Percentiles rank a stretch among this genome's conserved stretches.
phyloP scores from a whole-genome alignment of 2,888 invertebrate species.

The Cheilosia soror region DNA sequence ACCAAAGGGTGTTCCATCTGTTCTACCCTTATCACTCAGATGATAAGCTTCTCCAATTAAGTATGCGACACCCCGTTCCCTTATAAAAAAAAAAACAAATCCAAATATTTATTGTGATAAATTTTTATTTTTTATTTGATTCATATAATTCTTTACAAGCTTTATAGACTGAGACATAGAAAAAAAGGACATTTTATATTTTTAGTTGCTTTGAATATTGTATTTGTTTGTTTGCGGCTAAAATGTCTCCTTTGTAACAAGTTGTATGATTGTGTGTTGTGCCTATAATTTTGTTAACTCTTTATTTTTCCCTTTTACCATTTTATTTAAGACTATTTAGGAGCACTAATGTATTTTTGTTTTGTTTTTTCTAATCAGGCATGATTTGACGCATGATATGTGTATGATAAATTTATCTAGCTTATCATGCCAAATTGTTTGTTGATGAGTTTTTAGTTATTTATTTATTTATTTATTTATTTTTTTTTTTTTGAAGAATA shows the following conservation, averaged over 20 bases:
- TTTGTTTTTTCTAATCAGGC: constrained; percentile 43
- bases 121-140: constrained; percentile 55
- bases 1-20: no score
- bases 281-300: constrained; percentile 1
- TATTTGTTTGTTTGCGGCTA: constrained; percentile 28
- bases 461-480: no score
- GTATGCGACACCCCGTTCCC: no score
- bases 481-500: constrained; percentile 19
- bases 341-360: neutral
- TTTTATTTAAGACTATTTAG: constrained; percentile 5
- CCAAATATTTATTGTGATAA: constrained; percentile 29
- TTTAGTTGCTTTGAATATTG: constrained; percentile 16
- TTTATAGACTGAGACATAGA: constrained; percentile 60
- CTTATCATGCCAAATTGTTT: constrained; percentile 60
- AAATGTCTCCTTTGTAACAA: constrained; percentile 4
- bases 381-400: constrained; percentile 71
- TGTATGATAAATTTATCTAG: constrained; percentile 62
- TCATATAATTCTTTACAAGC: constrained; percentile 57
- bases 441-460: neutral
- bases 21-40: no score
- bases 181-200: constrained; percentile 26
- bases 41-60: no score
- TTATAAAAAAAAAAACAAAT: no score
- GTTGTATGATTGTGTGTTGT: constrained; percentile 30
- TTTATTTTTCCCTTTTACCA: constrained; percentile 3